These are phyloP conservation scores for Apodemia hepburni DNA, from an alignment of 2,888 invertebrate genomes.

Conservation along the genomic window DNA sequence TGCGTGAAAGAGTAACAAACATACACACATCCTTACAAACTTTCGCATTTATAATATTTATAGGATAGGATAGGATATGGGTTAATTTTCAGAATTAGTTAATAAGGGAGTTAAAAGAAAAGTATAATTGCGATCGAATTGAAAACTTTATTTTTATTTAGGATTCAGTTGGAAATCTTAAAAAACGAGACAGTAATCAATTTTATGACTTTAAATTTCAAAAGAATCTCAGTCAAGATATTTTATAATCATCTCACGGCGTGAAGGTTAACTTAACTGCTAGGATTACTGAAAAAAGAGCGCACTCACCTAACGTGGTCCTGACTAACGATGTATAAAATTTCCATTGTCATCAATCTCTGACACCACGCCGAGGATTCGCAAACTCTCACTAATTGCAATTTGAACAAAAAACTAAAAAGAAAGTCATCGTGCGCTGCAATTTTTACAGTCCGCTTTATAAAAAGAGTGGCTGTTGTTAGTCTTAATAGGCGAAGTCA, in stretches of 20 bases:
- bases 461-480: slow-evolving; percentile 48
- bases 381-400: slow-evolving; percentile 78
- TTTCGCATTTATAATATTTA: no score
- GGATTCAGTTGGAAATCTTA: background rate
- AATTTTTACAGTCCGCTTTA: slow-evolving; percentile 64
- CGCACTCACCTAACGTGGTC: slow-evolving; percentile 70
- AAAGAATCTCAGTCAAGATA: slow-evolving; percentile 1
- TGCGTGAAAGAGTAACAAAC: no score
- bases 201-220: slow-evolving; percentile 8
- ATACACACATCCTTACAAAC: no score
- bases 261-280: slow-evolving; percentile 46
- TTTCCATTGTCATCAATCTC: slow-evolving; percentile 80
- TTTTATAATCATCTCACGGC: slow-evolving; percentile 23
- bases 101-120: no score
- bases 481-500: slow-evolving; percentile 35
- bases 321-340: slow-evolving; percentile 79
- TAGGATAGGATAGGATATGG: no score
- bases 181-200: background rate
- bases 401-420: slow-evolving; percentile 77
- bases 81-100: no score
- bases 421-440: slow-evolving; percentile 71
- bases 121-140: no score
- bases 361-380: slow-evolving; percentile 75
- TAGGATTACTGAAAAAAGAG: slow-evolving; percentile 72
- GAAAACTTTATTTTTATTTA: no score